phyloP scores from a whole-genome alignment of 2,888 invertebrate genomes.

The Microplitis deprimator region DNA sequence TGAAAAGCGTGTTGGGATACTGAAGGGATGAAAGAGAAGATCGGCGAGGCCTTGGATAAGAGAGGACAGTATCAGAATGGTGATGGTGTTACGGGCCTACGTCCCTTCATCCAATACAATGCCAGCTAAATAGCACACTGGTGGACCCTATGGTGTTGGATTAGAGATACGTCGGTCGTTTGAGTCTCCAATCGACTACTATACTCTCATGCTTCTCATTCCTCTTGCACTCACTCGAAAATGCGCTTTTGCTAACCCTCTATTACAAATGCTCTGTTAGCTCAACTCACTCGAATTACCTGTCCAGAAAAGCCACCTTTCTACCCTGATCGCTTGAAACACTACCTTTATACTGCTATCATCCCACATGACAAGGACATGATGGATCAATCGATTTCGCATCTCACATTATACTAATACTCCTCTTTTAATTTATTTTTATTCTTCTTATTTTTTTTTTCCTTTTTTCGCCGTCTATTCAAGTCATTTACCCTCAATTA shows the following conservation, averaged over 20 bases:
- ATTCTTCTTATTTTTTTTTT: background rate
- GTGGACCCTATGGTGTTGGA: slow-evolving; percentile 65
- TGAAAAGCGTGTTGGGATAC: slow-evolving; percentile 20
- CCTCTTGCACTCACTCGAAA: slow-evolving; percentile 11
- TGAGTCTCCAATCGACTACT: slow-evolving; percentile 50
- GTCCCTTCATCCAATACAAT: slow-evolving; percentile 66
- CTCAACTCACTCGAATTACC: slow-evolving; percentile 19
- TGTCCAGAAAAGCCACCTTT: slow-evolving; percentile 6
- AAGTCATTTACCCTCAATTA: background rate
- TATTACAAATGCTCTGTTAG: slow-evolving; percentile 8
- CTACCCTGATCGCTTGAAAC: background rate
- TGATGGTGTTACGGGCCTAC: slow-evolving; percentile 46
- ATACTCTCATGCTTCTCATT: background rate
- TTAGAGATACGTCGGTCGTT: slow-evolving; percentile 69
- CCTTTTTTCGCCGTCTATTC: background rate
- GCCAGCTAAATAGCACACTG: slow-evolving; percentile 66
- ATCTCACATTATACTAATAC: slow-evolving; percentile 40
- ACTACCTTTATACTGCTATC: background rate
- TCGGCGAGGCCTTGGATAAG: slow-evolving; percentile 31
- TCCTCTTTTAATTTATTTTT: background rate
- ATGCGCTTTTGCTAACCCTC: slow-evolving; percentile 68
- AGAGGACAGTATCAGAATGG: slow-evolving; percentile 28
- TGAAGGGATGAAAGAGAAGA: slow-evolving; percentile 40
- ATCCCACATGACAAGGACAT: background rate
- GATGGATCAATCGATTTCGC: slow-evolving; percentile 41